These are phyloP conservation scores for Diplosoma virens DNA, from an alignment of 23 tunicate species.

Conservation along the genomic window DNA sequence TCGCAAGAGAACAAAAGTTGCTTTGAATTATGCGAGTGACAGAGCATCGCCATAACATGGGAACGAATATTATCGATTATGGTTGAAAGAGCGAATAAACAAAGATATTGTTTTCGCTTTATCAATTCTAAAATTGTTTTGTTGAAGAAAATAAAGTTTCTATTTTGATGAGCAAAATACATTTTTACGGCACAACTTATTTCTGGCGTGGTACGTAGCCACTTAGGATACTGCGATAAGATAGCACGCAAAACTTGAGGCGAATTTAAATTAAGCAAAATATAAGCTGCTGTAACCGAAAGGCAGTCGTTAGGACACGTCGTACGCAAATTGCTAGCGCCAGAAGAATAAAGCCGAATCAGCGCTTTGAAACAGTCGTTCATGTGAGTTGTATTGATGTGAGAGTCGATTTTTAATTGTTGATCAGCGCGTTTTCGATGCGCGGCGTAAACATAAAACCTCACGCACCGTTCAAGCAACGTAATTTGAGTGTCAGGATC, in stretches of 20 bases:
- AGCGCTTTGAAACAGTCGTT: slow-evolving; percentile 56
- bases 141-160: slow-evolving; percentile 42
- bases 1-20: slow-evolving; percentile 15
- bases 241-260: slow-evolving; percentile 14
- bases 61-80: slow-evolving; percentile 9
- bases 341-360: slow-evolving; percentile 20
- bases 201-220: slow-evolving; percentile 7
- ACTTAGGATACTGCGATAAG: slow-evolving; percentile 24
- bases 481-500: slow-evolving; percentile 16
- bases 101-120: neutral
- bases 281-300: slow-evolving; percentile 22
- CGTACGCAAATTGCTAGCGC: neutral
- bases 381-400: slow-evolving; percentile 56
- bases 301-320: slow-evolving; percentile 4
- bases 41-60: slow-evolving; percentile 28
- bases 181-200: slow-evolving; percentile 16
- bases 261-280: slow-evolving; percentile 27
- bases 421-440: slow-evolving; percentile 11
- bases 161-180: slow-evolving; percentile 3
- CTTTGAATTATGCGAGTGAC: slow-evolving; percentile 75
- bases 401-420: slow-evolving; percentile 38
- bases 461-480: slow-evolving; percentile 58
- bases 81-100: slow-evolving; percentile 2
- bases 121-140: slow-evolving; percentile 6
- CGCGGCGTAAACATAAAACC: slow-evolving; percentile 62